A percentile compares a stretch with the other conserved stretches of the same genome.
Conservation (phyloP, 2,113 vertebrate genomes). For the Hydropotes inermis region DNA sequence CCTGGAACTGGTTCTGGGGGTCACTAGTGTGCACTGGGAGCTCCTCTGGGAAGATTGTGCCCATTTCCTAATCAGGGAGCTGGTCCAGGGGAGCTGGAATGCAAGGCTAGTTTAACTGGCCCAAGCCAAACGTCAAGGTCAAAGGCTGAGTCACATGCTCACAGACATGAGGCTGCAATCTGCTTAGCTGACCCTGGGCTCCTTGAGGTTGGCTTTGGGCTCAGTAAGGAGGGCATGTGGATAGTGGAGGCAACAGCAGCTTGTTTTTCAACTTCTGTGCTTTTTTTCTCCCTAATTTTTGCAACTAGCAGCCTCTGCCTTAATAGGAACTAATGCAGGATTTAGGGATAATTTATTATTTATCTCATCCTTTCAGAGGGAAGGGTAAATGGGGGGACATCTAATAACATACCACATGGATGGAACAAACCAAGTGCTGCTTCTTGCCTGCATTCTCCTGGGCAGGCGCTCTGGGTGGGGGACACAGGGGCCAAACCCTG, state of each 20-base stretch:
- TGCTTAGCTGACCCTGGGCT: not conserved
- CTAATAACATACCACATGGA: accelerated
- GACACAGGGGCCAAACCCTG: accelerated
- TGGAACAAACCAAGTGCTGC: accelerated
- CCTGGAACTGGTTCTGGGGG: not conserved
- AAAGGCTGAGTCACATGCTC: not conserved
- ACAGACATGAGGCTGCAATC: not conserved
- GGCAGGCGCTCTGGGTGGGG: accelerated
- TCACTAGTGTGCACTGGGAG: accelerated
- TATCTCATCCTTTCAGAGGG: not conserved
- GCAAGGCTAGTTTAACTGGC: not conserved
- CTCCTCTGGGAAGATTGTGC: accelerated
- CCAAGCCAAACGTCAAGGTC: not conserved
- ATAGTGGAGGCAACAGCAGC: accelerated
- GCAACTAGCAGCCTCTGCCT: not conserved
- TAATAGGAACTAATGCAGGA: not conserved
- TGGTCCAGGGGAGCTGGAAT: not conserved
- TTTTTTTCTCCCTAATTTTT: not conserved
- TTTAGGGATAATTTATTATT: not conserved
- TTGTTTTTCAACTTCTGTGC: not conserved
- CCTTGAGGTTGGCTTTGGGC: not conserved
- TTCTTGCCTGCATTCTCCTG: accelerated
- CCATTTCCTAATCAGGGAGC: not conserved
- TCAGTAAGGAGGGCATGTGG: accelerated
- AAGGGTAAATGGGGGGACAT: not conserved